Conservation (phyloP, 2,113 vertebrate genomes). For the Podocnemis expansa region DNA sequence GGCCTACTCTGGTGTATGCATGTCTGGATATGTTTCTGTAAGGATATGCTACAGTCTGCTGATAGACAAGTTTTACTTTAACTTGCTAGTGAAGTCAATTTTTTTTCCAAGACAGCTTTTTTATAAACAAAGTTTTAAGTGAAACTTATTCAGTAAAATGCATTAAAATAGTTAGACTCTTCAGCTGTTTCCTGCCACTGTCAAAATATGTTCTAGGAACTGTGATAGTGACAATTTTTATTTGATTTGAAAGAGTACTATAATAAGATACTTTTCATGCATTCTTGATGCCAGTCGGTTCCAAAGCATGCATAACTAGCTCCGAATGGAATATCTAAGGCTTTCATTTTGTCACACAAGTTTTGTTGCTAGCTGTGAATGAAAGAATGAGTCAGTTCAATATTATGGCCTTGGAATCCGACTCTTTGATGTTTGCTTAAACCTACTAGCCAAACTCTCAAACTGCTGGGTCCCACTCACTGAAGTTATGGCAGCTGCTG, state of each 20-base stretch:
- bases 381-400: not conserved
- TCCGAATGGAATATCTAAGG: not conserved
- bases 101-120: not conserved
- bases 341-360: not conserved
- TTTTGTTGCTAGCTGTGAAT: not conserved
- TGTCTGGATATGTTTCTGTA: not conserved
- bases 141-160: not conserved
- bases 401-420: not conserved
- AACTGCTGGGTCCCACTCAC: not conserved
- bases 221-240: not conserved
- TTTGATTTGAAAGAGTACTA: not conserved
- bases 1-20: not conserved
- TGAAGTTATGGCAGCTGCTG: not conserved
- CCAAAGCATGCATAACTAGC: not conserved
- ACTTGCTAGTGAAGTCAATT: too few species aligned
- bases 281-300: not conserved
- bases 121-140: not conserved
- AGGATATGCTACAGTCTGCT: not conserved
- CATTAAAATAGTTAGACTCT: not conserved
- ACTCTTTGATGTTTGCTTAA: not conserved
- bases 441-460: not conserved
- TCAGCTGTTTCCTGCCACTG: not conserved
- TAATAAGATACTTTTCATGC: not conserved
- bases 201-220: not conserved
- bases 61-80: not conserved